Percentiles rank a stretch among this genome's conserved stretches.
These are phyloP conservation scores for Diphyllodes magnificus DNA, from an alignment of 2,113 vertebrate species.

Conservation along the genomic window DNA sequence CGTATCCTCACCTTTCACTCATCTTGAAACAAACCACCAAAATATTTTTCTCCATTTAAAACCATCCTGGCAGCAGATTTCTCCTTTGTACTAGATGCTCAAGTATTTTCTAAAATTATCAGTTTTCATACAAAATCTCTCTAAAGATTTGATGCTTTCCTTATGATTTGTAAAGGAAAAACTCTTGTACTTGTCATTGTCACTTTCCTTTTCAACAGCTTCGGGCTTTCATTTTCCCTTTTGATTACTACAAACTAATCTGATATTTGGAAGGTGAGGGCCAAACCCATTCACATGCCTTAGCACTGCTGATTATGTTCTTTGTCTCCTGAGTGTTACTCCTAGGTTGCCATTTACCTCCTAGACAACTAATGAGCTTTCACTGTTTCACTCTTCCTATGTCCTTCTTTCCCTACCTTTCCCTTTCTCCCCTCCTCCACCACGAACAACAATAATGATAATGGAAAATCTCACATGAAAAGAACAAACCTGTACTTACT, in stretches of 20 bases:
- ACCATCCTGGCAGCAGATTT: background rate
- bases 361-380: background rate
- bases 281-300: background rate
- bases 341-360: background rate
- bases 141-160: background rate
- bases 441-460: background rate
- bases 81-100: background rate
- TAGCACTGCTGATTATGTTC: background rate
- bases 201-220: background rate
- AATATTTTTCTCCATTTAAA: background rate
- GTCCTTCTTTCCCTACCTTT: background rate
- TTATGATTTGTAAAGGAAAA: background rate
- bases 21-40: background rate
- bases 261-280: background rate
- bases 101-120: background rate
- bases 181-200: background rate
- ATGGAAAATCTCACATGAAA: background rate
- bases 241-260: background rate
- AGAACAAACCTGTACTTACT: background rate
- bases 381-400: background rate
- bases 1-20: background rate
- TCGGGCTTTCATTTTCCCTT: background rate
- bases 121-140: background rate
- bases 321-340: background rate
- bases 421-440: rapidly evolving